Base-by-base conservation (phyloP, 1,140 invertebrate genomes). In the Pogonognathellus flavescens region DNA sequence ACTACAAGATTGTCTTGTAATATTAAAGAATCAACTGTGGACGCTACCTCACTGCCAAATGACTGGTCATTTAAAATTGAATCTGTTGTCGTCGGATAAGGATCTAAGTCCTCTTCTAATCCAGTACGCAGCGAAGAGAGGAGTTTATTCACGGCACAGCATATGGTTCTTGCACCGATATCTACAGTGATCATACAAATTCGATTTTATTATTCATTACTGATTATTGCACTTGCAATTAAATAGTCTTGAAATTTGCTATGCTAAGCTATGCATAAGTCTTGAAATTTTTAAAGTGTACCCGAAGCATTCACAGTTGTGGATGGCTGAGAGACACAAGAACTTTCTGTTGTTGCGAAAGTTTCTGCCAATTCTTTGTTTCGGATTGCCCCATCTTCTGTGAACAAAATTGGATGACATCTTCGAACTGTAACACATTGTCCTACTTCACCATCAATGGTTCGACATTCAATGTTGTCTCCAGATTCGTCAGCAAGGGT, bases 331-430 rank as follows among this genome's bases (percentile, higher is more conserved):
- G 52, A 18, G 55, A 53, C 41, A 62, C 57, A 53, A 9, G 53
- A 49, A 82, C 22, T 57, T 10, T 82, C 81, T 5, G 22, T 82
- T 1, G 53, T 57, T 0, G 62, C 53, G 53, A 83, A 86, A 9
- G 62, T 82, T 50, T 80, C 53, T 18, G 85, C 85, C 55, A 86
- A 80, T 13, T 82, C 82, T n/a, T 62, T 52, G 50, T 86, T 86
- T n/a, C 85, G 62, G 2, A 86, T 14, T 59, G 82, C 55, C 31
- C 85, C 85, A 55, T 83, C 66, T 6, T 86, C 85, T 8, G 62
- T 41, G 53, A 86, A 86, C 13, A 86, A 59, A 83, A 86, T 86
- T 0, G 85, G 85, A 83, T 86, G 85, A 62, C 85, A 86, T 14
- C 80, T 53, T 60, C 55, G 57, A 22, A 86, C 62, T 14, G 81